Base-by-base conservation (phyloP, 2,797 vertebrate species). In the Octomys mimax region DNA sequence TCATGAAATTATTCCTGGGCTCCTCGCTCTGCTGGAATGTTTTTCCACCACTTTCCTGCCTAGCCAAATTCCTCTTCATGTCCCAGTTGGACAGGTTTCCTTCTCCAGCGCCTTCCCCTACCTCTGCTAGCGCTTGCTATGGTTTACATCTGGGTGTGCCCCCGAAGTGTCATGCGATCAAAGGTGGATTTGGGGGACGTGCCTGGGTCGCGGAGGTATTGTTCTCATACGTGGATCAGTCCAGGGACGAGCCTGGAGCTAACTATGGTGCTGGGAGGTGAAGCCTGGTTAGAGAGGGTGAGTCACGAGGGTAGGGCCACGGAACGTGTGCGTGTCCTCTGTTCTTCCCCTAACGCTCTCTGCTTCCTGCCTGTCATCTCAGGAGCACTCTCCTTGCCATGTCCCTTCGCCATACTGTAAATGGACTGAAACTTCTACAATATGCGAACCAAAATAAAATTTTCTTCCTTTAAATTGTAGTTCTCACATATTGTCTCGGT, bases 21-120 rank as follows among this genome's bases (percentile, higher is more conserved):
- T 81, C 22, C 36, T 89, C 62, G 49, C n/a, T 89, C 75, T 49
- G 68, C 39, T 66, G 75, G 54, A 54, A 80, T 84, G 82, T n/a
- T 59, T 93, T 89, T 6, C 33, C 21, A 75, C 75, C 59, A 66
- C 24, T 82, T 92, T 68, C 42, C 66, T 86, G 7, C 24, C 36
- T 66, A 46, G 62, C 36, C 36, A 88, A 92, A 92, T 54, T 26
- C 22, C n/a, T 91, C 31, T 89, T 75, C n/a, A 59, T 94, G 64
- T 52, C 73, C 46, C 62, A 42, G 31, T 57, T 95, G 24, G 66
- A 87, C 31, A 42, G 61, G 16, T n/a, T 88, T 89, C 18, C n/a
- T 92, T 61, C 78, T 75, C 66, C 3, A n/a, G 84, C 79, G 22
- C 1, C 14, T 71, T 87, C 54, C 14, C 42, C 46, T 33, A 31